Base-by-base conservation (phyloP, 2,797 vertebrate species). In the Manis crassicaudata region DNA sequence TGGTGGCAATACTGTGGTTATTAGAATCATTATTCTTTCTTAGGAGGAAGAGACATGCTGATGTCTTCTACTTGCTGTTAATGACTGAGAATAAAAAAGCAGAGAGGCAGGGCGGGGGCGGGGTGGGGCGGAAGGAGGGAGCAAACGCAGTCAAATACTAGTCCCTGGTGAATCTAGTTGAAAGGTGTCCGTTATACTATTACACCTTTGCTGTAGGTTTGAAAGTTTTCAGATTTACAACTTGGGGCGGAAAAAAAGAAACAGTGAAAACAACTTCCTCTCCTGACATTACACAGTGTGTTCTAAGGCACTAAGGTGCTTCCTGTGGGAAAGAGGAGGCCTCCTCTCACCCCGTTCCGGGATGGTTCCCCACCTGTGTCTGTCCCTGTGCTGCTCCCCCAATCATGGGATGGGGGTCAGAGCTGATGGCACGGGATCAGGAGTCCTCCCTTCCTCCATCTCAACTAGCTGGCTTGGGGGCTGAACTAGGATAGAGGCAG, bases 21-120 rank as follows among this genome's bases (percentile, higher is more conserved):
- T 65, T 32, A 58, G 65, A 29, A 56, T 37, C 84, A 79, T 52
- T 73, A 40, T 62, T n/a, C 54, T 82, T 82, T 35, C 60, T 67
- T 43, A 62, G 29, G 8, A 87, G 32, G 68, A 81, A 81, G 43
- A 68, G 43, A 88, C 9, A 27, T 3, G n/a, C 40, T 60, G 27
- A 88, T 50, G 52, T 79, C 50, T 92, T n/a, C 21, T 88, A 84
- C 40, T 90, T 83, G 52, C 58, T 90, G 85, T 68, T 52, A 92
- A 56, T 23, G 37, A 67, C 29, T 56, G 65, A 20, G 13, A 23
- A 56, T 40, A 25, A 37, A 25, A 58, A 46, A 56, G 29, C 16
- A 56, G 17, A 17, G 32, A 65, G 62, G 46, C 46, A 46, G 9
- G 46, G 46, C 46, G 10, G 46, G 46, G 46, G 46, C 11, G 46